These are phyloP conservation scores for Drosophila dives DNA, from an alignment of 2,888 invertebrate genomes.

Conservation along the genomic window DNA sequence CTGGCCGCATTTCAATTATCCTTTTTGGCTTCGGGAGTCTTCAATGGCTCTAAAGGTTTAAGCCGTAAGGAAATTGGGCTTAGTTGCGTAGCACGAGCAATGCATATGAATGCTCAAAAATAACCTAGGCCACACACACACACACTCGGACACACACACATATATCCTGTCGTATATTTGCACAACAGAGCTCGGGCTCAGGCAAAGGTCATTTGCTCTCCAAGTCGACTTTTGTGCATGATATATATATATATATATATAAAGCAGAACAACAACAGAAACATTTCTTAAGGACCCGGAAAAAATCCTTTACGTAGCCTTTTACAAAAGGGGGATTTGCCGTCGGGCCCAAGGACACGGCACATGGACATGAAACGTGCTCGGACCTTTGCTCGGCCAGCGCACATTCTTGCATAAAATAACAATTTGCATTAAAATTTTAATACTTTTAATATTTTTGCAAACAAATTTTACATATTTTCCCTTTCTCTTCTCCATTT, in stretches of 20 bases:
- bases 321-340: slow-evolving; percentile 70
- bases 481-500: slow-evolving; percentile 15
- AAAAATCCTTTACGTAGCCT: slow-evolving; percentile 76
- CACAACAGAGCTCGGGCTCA: slow-evolving; percentile 49
- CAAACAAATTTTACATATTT: slow-evolving; percentile 53
- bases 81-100: slow-evolving; percentile 49
- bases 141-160: slow-evolving; percentile 32
- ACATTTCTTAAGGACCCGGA: slow-evolving; percentile 54
- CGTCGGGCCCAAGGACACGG: slow-evolving; percentile 33
- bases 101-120: slow-evolving; percentile 56
- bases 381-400: slow-evolving; percentile 32
- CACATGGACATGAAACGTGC: slow-evolving; percentile 36
- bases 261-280: slow-evolving; percentile 54
- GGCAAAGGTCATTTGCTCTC: slow-evolving; percentile 60
- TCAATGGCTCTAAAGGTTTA: slow-evolving; percentile 59
- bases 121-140: slow-evolving; percentile 7
- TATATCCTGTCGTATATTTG: slow-evolving; percentile 57
- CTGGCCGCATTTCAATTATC: slow-evolving; percentile 71
- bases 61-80: slow-evolving; percentile 59
- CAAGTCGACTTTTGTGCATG: slow-evolving; percentile 48
- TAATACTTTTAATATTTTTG: slow-evolving; percentile 76
- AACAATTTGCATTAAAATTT: slow-evolving; percentile 79
- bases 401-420: slow-evolving; percentile 77
- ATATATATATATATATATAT: slow-evolving; percentile 36
- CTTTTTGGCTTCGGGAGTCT: slow-evolving; percentile 47